These are phyloP conservation scores for Helostoma temminkii DNA, from an alignment of 2,797 vertebrate genomes.

Conservation along the genomic window DNA sequence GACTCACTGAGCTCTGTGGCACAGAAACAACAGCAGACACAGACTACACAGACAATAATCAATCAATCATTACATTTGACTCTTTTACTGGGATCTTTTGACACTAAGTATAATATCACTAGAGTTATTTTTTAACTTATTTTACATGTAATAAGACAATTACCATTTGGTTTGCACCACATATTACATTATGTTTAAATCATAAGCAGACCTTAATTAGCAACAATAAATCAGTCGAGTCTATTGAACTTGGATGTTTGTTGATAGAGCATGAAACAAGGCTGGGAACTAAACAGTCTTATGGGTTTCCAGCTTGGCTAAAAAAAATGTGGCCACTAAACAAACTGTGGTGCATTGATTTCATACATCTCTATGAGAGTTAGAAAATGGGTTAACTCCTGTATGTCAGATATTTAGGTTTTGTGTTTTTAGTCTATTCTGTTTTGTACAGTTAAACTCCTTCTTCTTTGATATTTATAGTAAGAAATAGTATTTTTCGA, in stretches of 20 bases:
- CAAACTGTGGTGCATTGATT: constrained; percentile 57
- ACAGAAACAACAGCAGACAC: background rate
- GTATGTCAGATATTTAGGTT: constrained; percentile 13
- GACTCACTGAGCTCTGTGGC: background rate
- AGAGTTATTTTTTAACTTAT: background rate
- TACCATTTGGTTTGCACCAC: background rate
- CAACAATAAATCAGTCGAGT: constrained; percentile 15
- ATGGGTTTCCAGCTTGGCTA: constrained; percentile 53
- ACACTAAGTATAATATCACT: background rate
- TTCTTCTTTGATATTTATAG: constrained; percentile 3
- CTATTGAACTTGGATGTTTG: constrained; percentile 57
- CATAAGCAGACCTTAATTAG: constrained; percentile 21
- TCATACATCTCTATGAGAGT: constrained; percentile 21
- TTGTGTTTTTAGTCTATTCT: background rate
- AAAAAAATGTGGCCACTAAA: constrained; percentile 63
- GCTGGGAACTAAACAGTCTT: constrained; percentile 58
- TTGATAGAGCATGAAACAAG: constrained; percentile 47
- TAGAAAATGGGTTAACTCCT: constrained; percentile 34
- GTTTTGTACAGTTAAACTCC: constrained; percentile 30
- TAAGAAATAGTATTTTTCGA: background rate
- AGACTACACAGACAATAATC: background rate
- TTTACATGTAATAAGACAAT: background rate
- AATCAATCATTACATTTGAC: background rate
- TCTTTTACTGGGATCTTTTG: background rate
- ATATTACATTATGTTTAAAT: constrained; percentile 12